Base-by-base conservation (phyloP, 2,113 vertebrate species). In the Paedocypris sp. region DNA sequence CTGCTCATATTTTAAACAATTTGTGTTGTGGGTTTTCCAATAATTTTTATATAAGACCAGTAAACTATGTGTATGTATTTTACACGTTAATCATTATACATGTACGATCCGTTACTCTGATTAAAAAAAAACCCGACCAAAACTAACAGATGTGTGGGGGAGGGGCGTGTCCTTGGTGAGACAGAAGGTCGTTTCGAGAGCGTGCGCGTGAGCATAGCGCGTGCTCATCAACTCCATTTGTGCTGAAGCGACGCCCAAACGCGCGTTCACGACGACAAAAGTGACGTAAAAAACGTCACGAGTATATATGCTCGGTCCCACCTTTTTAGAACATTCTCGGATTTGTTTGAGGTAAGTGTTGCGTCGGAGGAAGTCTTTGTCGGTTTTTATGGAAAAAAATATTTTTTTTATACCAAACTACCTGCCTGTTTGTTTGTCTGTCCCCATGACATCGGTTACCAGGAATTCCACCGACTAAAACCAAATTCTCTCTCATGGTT, bases 281-380 rank as follows among this genome's bases (percentile, higher is more conserved):
- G 0, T 83, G 81, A 85, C 83, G 85, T 62, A 7, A 80, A 80
- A 78, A 26, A 10, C 85, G 84, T 87, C 85, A 83, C 35, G 1
- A 10, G 61, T 86, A 88, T 87, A 86, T 78, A 85, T 36, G 0
- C 0, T 0, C 66, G 50, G 64, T 59, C 77, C 80, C 79, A 60
- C 80, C 80, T 60, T 3, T 1, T 4, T 1, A 9, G 47, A 26
- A 72, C 75, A 87, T 82, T 88, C 83, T 81, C 74, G 86, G 86
- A 88, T 83, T 86, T 83, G 68, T 76, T 64, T 81, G 68, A 88
- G 86, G 86, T 88, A 77, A 86, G 86, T 87, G n/a, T 32, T 22
- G 52, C 62, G 6, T n/a, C 25, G 43, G 29, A 18, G 38, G 12
- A 31, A n/a, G 36, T 6, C 13, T 20, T 4, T 10, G 8, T 3